A percentile compares a stretch with the other conserved stretches of the same genome.
phyloP scores from a whole-genome alignment of 2,888 invertebrate genomes.

The Oscheius myriophilus region DNA sequence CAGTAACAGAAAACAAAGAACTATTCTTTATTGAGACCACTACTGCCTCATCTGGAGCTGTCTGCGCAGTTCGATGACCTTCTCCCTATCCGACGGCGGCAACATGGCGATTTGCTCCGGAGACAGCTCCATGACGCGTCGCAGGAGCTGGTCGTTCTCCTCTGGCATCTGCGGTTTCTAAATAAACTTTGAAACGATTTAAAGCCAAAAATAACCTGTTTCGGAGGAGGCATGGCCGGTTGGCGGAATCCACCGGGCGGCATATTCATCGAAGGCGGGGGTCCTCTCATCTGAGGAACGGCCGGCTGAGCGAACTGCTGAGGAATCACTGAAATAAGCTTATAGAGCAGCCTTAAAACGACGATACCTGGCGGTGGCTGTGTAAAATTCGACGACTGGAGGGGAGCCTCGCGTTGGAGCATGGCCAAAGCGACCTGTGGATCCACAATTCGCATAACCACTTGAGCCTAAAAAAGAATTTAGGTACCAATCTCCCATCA shows the following conservation, averaged over 20 bases:
- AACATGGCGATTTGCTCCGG: slow-evolving; percentile 96
- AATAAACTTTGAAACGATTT: neutral
- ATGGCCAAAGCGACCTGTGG: slow-evolving; percentile 78
- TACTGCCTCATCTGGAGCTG: slow-evolving; percentile 35
- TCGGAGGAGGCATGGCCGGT: slow-evolving; percentile 18
- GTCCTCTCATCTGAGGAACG: slow-evolving; percentile 1
- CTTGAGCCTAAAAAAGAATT: slow-evolving; percentile 78
- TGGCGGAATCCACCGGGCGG: slow-evolving; percentile 2
- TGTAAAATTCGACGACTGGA: slow-evolving; percentile 38
- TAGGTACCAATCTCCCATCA: neutral
- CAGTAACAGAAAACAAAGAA: too few relatives aligned
- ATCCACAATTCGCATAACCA: slow-evolving; percentile 98
- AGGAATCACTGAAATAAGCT: neutral
- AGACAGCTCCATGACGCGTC: slow-evolving; percentile 86
- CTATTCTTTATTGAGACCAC: too few relatives aligned
- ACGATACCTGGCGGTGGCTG: slow-evolving; percentile 1
- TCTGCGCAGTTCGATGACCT: slow-evolving; percentile 61
- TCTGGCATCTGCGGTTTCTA: slow-evolving; percentile 29
- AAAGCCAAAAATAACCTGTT: neutral
- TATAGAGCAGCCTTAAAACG: neutral
- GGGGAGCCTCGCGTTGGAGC: slow-evolving; percentile 62
- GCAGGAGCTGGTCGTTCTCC: slow-evolving; percentile 60
- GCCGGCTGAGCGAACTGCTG: neutral
- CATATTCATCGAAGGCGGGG: slow-evolving; percentile 20
- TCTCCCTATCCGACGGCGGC: slow-evolving; percentile 80